Conservation (phyloP, 2,113 vertebrate genomes). For the Stercorarius parasiticus region DNA sequence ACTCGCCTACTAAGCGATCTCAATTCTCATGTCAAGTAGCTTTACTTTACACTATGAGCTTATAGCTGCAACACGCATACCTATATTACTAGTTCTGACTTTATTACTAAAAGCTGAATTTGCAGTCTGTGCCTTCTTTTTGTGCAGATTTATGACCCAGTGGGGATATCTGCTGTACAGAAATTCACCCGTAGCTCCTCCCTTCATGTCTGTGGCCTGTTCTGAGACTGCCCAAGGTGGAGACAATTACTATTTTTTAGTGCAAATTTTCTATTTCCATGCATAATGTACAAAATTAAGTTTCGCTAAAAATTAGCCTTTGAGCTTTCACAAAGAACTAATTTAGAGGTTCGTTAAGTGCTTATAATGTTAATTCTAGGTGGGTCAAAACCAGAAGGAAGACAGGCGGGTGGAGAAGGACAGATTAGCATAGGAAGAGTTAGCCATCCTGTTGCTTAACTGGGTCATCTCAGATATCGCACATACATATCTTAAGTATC, state of each 20-base stretch:
- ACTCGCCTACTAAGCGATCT: background rate
- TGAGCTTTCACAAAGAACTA: background rate
- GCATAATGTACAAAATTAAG: background rate
- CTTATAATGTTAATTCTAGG: background rate
- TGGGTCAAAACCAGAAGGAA: background rate
- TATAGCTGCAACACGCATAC: background rate
- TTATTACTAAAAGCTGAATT: background rate
- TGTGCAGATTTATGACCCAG: background rate
- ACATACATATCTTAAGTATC: background rate
- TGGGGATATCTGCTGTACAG: background rate
- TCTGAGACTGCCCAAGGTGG: background rate
- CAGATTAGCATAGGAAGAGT: background rate
- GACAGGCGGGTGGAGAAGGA: background rate
- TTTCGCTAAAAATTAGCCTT: background rate
- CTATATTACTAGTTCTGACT: background rate
- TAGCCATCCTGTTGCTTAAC: background rate
- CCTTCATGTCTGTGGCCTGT: background rate
- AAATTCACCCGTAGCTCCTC: background rate
- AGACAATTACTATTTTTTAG: background rate
- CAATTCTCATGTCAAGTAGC: background rate
- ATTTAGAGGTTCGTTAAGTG: background rate
- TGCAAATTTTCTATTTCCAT: background rate
- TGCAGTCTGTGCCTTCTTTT: background rate
- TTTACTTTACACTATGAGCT: background rate
- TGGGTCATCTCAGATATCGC: background rate